Conservation (phyloP, 2,113 vertebrate species). For the Hydrochoerus hydrochaeris region DNA sequence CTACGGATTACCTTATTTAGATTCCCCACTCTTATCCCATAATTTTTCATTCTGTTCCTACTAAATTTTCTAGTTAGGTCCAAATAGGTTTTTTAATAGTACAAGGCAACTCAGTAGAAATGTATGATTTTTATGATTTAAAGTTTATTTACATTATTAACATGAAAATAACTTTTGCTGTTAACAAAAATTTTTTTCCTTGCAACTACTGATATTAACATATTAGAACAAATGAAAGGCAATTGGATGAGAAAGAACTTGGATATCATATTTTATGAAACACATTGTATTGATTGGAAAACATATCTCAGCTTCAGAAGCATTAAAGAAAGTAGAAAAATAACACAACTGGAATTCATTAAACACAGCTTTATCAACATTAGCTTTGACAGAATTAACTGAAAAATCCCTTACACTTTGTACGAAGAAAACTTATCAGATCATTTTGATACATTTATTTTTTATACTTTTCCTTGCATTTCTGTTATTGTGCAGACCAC, state of each 20-base stretch:
- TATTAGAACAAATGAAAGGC: neutral
- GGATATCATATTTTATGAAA: neutral
- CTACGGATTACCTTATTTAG: neutral
- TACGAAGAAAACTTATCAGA: neutral
- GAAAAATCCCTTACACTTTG: neutral
- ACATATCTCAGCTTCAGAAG: neutral
- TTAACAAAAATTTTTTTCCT: neutral
- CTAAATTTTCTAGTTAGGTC: neutral
- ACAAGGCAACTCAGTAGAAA: neutral
- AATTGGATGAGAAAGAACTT: neutral
- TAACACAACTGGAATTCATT: neutral
- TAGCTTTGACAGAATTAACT: neutral
- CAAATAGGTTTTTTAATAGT: neutral
- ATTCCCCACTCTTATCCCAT: neutral
- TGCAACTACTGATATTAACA: neutral
- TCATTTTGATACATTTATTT: neutral
- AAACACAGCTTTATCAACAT: neutral
- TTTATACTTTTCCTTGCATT: neutral
- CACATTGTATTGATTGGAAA: neutral
- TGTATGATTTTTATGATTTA: neutral
- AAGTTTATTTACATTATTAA: neutral
- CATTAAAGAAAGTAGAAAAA: neutral
- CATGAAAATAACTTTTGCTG: neutral
- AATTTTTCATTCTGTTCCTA: neutral
- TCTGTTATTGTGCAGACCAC: neutral